A percentile compares a stretch with the other conserved stretches of the same genome.
Evolutionary conservation across 2,888 invertebrate genomes (phyloP).

Genomic region (Drosophila putrida): DNA sequence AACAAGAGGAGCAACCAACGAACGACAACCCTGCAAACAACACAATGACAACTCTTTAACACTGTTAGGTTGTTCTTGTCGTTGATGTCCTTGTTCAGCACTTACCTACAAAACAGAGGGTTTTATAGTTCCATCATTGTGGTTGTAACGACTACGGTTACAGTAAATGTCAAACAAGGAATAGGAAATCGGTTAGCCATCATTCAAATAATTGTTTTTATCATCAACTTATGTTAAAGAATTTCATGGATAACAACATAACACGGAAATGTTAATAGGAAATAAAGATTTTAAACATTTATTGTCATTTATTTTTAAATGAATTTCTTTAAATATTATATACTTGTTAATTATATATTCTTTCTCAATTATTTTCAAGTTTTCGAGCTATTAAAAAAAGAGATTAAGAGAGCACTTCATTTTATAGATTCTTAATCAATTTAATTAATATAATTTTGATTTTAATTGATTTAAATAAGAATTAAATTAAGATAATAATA

Average conservation of each 20-base stretch:
- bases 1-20: constrained; percentile 37
- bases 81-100: constrained; percentile 38
- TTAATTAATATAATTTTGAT: no score
- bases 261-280: not conserved
- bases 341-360: no score
- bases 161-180: not conserved
- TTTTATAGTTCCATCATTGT: not conserved
- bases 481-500: no score
- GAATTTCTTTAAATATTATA: no score
- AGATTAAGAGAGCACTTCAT: no score
- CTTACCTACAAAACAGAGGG: constrained; percentile 4
- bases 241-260: not conserved
- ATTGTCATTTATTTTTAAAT: no score
- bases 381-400: no score
- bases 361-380: no score
- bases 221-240: no score
- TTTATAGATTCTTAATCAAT: no score
- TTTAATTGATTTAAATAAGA: not conserved
- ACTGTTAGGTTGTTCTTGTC: constrained; percentile 67
- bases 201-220: not conserved
- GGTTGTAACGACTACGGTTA: constrained; percentile 2
- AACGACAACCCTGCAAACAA: constrained; percentile 75
- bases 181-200: not conserved
- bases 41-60: constrained; percentile 80
- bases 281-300: no score